Base-by-base conservation (phyloP, 2,113 vertebrate genomes). In the Oreamnos americanus region DNA sequence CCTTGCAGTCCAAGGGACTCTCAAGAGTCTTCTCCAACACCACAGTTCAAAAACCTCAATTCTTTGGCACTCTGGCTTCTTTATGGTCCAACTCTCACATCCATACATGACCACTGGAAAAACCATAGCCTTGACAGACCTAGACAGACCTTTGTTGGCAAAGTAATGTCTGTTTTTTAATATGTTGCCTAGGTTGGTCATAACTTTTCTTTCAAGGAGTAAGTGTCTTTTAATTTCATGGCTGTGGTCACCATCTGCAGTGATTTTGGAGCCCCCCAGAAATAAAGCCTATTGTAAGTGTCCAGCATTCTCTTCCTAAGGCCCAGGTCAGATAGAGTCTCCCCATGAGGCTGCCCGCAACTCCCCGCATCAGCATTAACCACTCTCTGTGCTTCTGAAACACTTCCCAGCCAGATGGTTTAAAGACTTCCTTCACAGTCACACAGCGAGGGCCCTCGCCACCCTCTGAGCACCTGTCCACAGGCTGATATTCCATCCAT, bases 361-460 rank as follows among this genome's bases (percentile, higher is more conserved):
- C 8, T 15, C 45, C 45, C 13, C 4, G 2, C 13, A 25, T 28
- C 25, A 53, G 30, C 30, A 39, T 11, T 25, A 36, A 15, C 21
- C 55, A n/a, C 10, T 23, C 5, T 39, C 25, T 9, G 8, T 39
- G 30, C 13, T 30, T 15, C 30, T 64, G 19, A 55, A 6, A 4
- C 0, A 3, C 21, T 30, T 60, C 15, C 9, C 79, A 15, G 25
- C 45, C 26, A 1, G 47, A 23, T 6, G 14, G 2, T 1, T 1
- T 5, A 0, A 26, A 17, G 45, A 30, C 4, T 33, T 17, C 81
- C 16, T 21, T 23, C 25, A 1, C 1, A 3, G 19, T 1, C 11
- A 0, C 26, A 3, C 21, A 0, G 4, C 2, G 12, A 0, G 1
- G 5, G 67, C 14, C 1, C 33, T 62, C 7, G 1, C 43, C 49